Evolutionary conservation across 2,888 invertebrate species (phyloP).

Genomic region (Brenthis ino): DNA sequence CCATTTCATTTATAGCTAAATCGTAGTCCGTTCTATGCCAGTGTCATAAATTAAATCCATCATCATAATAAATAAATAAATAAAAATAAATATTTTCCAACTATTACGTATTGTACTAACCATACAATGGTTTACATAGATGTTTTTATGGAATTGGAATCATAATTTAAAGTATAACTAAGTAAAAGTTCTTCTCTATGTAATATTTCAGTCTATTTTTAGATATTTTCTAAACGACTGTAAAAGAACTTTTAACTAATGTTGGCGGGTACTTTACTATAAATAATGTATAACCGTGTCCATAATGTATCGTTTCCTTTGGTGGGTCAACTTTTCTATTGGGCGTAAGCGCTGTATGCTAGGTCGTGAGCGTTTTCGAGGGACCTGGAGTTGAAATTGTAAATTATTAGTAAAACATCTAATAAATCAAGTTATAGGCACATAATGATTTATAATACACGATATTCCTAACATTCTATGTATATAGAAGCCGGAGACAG

Average conservation of each 20-base stretch:
- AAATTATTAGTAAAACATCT: neutral
- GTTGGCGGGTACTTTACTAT: conserved; percentile 40
- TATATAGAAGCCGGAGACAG: no score
- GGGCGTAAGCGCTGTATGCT: conserved; percentile 83
- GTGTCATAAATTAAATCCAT: conserved; percentile 38
- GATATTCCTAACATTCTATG: no score
- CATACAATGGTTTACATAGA: conserved; percentile 28
- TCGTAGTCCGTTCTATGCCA: conserved; percentile 43
- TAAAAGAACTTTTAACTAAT: conserved; percentile 30
- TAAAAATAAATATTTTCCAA: conserved; percentile 34
- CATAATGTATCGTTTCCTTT: conserved; percentile 38
- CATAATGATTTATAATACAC: no score
- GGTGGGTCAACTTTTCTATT: conserved; percentile 63
- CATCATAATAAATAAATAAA: conserved; percentile 37
- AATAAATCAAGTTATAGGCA: neutral
- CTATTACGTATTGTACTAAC: conserved; percentile 38
- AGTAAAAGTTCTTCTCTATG: neutral
- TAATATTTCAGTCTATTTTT: conserved; percentile 15
- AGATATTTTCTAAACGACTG: conserved; percentile 30
- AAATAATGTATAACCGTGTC: conserved; percentile 37
- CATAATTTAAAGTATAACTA: conserved; percentile 9
- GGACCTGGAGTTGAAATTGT: conserved; percentile 61
- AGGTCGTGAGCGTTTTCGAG: conserved; percentile 80
- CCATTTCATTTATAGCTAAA: conserved; percentile 32
- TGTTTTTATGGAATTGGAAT: conserved; percentile 23